These are phyloP conservation scores for Axinella damicornis DNA, from an alignment of 37 sponge, comb jelly and placozoan genomes.

Conservation along the genomic window DNA sequence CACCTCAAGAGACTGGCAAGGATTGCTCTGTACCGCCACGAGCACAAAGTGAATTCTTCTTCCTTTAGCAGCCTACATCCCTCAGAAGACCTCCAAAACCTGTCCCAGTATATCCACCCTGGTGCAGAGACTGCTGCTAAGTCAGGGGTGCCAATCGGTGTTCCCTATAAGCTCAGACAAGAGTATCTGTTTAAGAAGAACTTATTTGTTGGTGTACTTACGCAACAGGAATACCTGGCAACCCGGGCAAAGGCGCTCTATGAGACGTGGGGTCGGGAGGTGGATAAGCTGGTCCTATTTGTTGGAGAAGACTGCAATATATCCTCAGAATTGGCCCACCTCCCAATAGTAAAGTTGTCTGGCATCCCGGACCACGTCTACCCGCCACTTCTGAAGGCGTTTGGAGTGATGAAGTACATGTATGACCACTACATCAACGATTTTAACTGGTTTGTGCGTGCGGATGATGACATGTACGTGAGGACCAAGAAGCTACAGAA, in stretches of 20 bases:
- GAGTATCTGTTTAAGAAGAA: conserved; percentile 40
- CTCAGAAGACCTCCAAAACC: no score
- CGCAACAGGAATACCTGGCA: conserved; percentile 57
- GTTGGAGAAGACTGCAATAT: conserved; percentile 67
- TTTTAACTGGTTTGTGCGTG: conserved; percentile 84
- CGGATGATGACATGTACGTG: conserved; percentile 75
- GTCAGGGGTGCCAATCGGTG: background rate
- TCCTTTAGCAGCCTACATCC: no score
- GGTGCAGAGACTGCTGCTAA: no score
- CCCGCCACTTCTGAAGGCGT: conserved; percentile 67
- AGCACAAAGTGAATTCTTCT: no score
- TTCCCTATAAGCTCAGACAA: background rate
- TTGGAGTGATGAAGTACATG: conserved; percentile 73
- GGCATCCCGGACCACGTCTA: conserved; percentile 64
- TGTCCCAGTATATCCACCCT: no score
- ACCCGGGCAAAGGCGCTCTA: conserved; percentile 71
- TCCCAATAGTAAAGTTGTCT: conserved; percentile 58
- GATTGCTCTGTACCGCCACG: no score
- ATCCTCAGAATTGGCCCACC: conserved; percentile 11
- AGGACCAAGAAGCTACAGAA: conserved; percentile 28
- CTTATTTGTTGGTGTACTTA: conserved; percentile 68
- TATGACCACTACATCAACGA: conserved; percentile 61
- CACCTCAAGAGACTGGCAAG: no score
- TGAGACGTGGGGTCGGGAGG: conserved; percentile 73
- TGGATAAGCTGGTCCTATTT: conserved; percentile 62